These are phyloP conservation scores for Sapayoa aenigma DNA, from an alignment of 2,113 vertebrate species.

Conservation along the genomic window DNA sequence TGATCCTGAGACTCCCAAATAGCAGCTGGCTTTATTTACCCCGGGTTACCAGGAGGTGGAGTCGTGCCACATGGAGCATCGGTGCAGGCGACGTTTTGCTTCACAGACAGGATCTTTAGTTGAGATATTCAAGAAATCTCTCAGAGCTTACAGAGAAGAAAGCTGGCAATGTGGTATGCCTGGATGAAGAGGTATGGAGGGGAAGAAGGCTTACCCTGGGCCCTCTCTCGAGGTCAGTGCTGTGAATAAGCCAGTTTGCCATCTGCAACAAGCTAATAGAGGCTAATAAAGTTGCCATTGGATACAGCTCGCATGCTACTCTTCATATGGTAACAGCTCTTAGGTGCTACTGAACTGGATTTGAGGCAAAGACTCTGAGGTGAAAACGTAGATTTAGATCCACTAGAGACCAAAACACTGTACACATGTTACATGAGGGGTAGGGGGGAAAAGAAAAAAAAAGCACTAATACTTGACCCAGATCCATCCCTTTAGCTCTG, in stretches of 20 bases:
- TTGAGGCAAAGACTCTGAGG: neutral
- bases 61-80: neutral
- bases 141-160: neutral
- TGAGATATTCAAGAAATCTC: neutral
- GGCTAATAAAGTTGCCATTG: neutral
- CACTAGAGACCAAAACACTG: neutral
- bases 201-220: neutral
- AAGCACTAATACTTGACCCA: neutral
- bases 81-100: neutral
- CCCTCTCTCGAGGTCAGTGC: neutral
- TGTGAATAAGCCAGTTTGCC: neutral
- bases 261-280: neutral
- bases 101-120: neutral
- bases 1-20: neutral
- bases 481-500: neutral
- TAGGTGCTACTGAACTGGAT: neutral
- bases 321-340: neutral
- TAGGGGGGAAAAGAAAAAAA: neutral
- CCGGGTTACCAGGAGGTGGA: constrained; percentile 51
- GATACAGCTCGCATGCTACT: neutral
- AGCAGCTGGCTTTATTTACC: constrained; percentile 19
- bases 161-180: neutral
- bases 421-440: neutral
- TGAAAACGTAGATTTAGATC: neutral
- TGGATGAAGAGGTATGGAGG: neutral